Conservation (phyloP, 2,888 invertebrate species). For the Euzophera pinguis region DNA sequence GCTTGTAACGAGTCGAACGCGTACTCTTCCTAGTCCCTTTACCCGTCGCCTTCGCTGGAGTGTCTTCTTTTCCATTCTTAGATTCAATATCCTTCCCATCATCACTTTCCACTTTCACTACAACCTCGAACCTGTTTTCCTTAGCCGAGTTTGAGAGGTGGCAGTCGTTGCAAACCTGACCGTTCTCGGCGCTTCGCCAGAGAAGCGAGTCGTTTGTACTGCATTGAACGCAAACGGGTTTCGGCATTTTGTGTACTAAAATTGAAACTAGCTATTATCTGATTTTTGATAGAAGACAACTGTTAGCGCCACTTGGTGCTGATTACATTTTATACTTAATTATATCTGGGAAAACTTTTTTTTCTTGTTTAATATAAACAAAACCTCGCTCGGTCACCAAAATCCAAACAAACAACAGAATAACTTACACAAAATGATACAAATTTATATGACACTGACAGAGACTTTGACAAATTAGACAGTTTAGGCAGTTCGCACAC, state of each 20-base stretch:
- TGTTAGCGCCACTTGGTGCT: neutral
- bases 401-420: no score
- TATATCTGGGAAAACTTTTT: no score
- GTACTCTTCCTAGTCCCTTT: constrained; percentile 81
- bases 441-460: no score
- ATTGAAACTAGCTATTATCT: no score
- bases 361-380: no score
- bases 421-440: no score
- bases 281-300: neutral
- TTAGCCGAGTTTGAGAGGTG: constrained; percentile 70
- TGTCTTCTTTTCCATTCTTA: constrained; percentile 53
- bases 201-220: constrained; percentile 84
- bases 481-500: no score
- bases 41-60: constrained; percentile 69
- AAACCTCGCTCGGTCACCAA: no score
- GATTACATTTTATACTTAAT: no score
- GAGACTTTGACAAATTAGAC: no score
- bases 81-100: constrained; percentile 52
- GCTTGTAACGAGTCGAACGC: constrained; percentile 77
- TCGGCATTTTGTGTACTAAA: constrained; percentile 58
- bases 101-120: constrained; percentile 47
- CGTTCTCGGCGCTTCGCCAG: constrained; percentile 87
- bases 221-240: constrained; percentile 85
- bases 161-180: constrained; percentile 89
- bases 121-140: constrained; percentile 47